Percentiles rank a stretch among this genome's conserved stretches.
These are phyloP conservation scores for Fregetta grallaria DNA, from an alignment of 2,113 vertebrate genomes.

Conservation along the genomic window DNA sequence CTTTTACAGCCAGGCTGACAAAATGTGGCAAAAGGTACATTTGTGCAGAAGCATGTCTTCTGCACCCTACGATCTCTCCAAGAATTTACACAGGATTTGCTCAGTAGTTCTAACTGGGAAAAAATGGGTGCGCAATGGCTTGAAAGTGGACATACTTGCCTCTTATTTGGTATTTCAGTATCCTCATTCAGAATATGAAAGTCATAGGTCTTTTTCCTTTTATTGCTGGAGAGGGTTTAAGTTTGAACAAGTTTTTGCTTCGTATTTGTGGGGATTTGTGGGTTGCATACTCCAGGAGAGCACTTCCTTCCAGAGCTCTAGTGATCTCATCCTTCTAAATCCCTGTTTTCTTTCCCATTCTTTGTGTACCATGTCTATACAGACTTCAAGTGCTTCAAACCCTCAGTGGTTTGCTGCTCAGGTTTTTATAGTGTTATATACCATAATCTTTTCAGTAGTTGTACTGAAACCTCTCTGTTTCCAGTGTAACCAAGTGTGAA, in stretches of 20 bases:
- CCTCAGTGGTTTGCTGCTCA: neutral
- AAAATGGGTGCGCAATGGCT: neutral
- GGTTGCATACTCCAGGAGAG: neutral
- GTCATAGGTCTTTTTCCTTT: neutral
- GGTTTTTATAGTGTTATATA: neutral
- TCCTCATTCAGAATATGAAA: neutral
- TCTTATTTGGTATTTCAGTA: neutral
- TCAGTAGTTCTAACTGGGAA: neutral
- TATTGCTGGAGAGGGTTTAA: neutral
- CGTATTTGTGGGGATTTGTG: neutral
- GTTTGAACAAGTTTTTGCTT: neutral
- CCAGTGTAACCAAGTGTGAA: neutral
- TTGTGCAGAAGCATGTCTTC: neutral
- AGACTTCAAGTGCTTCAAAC: neutral
- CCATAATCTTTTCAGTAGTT: neutral
- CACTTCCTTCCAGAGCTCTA: neutral
- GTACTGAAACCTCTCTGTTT: neutral
- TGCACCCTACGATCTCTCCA: neutral
- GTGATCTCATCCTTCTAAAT: neutral
- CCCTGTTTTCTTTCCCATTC: neutral
- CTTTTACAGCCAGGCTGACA: neutral
- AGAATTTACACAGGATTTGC: neutral
- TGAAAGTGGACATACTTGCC: neutral
- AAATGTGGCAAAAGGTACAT: neutral
- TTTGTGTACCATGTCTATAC: neutral